Evolutionary conservation across 2,113 vertebrate species (phyloP), one percentile per base, ranked within the genome.

Genomic region (Peromyscus polionotus): DNA sequence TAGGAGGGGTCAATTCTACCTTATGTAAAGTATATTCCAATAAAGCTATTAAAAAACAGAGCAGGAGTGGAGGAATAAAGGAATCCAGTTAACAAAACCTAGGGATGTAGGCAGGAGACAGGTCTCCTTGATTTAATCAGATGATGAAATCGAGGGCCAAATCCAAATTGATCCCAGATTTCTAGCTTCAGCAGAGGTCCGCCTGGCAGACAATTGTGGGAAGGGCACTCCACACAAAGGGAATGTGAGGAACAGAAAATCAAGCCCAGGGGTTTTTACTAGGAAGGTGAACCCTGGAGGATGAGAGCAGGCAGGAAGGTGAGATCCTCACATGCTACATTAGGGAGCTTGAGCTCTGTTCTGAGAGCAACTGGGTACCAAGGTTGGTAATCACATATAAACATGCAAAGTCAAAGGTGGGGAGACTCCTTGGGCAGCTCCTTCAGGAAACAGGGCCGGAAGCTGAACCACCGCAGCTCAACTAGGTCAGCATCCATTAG

Each of bases 211-310:
- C n/a, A 10, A 5, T 20, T 5, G 7, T 0, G 6, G 22, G 81
- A 45, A 79, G 8, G 84, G 10, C 2, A 19, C n/a, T 59, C 76
- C 5, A 4, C 12, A 13, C 86, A 31, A 24, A 80, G 33, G 28
- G 59, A 24, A 39, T 0, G 1, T 17, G 8, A 0, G 39, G 57
- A 22, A 5, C 31, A 10, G 76, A 14, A 39, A 0, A 16, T 0
- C 36, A 16, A 75, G 9, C 17, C 42, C 28, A 59, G 48, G 65
- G 1, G 2, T 19, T 10, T 7, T 10, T 5, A 0, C 6, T 4
- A 0, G 17, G 73, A 67, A 75, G 54, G 11, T 9, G 33, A 61
- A 4, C 26, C 0, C 2, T 8, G 1, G 68, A 45, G 51, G 17
- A 24, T 0, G 33, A 26, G 4, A 65, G 14, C 0, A n/a, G 63